Evolutionary conservation across 92 coral and sea anemone genomes (phyloP), one percentile per base, ranked within the genome.

Genomic region (Palythoa caribaeorum): DNA sequence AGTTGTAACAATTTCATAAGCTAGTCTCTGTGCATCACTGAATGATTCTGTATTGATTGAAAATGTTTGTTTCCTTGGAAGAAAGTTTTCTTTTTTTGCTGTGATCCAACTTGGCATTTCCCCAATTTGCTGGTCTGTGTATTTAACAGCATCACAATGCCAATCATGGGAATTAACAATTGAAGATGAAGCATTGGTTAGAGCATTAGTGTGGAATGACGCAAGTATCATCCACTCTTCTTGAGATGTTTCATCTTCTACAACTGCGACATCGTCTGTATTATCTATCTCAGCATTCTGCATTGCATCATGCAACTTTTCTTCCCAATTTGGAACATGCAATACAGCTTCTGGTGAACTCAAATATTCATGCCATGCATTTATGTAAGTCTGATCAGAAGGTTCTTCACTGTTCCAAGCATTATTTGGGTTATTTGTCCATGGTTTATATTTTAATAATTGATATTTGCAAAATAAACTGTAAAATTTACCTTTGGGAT

Each of bases 141-240:
- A 91, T 52, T 87, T 87, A 19, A 73, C 52, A 57, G 71, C 28
- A 80, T 87, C 89, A n/a, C 74, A 80, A 65, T 87, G 91, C 93
- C 91, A 91, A 63, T 91, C 81, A 83, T 91, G 77, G 44, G 69
- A 20, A 85, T 78, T 81, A 47, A 57, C 77, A 76, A 53, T 77
- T 60, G 68, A 52, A 51, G 62, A 50, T 76, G 84, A 21, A 59
- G 77, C 78, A 84, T 55, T 89, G 69, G 65, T 40, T 71, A 28
- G 40, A 65, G 15, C 59, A 54, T 54, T 54, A 54, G 60, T 83
- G 87, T 76, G 89, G 73, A 19, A 83, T 36, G 40, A 63, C 9
- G 89, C 76, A 63, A 87, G 74, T 11, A 83, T 87, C 89, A 91
- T 77, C 91, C 93, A 90, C 62, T 90, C 93, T 59, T 90, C 93